Conservation (phyloP, 1,140 invertebrate genomes). For the Drosophila pallidifrons region DNA sequence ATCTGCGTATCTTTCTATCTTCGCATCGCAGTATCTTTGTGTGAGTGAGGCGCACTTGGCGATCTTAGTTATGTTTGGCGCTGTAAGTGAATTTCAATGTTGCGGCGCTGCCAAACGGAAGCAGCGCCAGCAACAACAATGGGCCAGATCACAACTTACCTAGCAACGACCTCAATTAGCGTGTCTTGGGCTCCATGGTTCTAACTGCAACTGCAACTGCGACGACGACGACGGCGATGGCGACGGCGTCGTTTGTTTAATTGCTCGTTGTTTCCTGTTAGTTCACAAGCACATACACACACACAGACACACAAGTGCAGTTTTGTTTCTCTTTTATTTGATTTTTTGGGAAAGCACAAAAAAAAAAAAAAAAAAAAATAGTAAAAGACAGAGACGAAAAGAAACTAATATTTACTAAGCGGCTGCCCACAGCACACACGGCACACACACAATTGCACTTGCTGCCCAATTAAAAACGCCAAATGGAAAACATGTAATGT, state of each 20-base stretch:
- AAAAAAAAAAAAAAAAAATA: conserved; percentile 34
- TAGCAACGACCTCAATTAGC: conserved; percentile 79
- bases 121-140: conserved; percentile 23
- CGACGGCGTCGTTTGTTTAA: conserved; percentile 59
- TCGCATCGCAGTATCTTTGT: conserved; percentile 25
- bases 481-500: conserved; percentile 56
- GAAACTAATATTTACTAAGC: conserved; percentile 48
- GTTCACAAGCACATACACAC: conserved; percentile 69
- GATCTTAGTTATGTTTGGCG: conserved; percentile 16
- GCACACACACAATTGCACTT: conserved; percentile 41
- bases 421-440: conserved; percentile 35
- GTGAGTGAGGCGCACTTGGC: conserved; percentile 37
- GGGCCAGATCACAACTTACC: conserved; percentile 67
- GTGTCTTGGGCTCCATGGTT: conserved; percentile 73
- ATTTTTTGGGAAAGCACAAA: conserved; percentile 41
- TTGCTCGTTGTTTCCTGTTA: conserved; percentile 73
- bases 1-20: conserved; percentile 19
- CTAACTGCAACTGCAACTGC: conserved; percentile 55
- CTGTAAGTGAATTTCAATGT: conserved; percentile 69
- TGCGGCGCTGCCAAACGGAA: conserved; percentile 41
- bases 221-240: not conserved
- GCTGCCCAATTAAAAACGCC: conserved; percentile 62
- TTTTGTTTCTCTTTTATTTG: conserved; percentile 29
- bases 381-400: conserved; percentile 9
- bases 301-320: conserved; percentile 47